A percentile compares a stretch with the other conserved stretches of the same genome.
Conservation (phyloP, 2,888 invertebrate species). For the Drosophila cracens region DNA sequence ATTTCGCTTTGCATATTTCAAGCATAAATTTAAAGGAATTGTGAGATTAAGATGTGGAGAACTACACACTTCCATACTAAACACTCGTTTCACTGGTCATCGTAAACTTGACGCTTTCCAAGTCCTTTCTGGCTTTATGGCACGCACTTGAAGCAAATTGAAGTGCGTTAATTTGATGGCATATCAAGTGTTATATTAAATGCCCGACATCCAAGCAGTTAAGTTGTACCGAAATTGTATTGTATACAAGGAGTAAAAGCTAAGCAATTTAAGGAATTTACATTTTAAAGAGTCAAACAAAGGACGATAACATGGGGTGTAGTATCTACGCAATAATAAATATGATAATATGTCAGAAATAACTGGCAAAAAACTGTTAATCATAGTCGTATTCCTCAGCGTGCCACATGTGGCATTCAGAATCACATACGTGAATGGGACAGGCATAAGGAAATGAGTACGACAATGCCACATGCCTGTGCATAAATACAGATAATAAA, state of each 20-base stretch:
- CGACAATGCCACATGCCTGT: slow-evolving; percentile 40
- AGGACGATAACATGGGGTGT: not conserved
- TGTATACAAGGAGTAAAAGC: slow-evolving; percentile 7
- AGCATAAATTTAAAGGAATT: slow-evolving; percentile 68
- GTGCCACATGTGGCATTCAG: slow-evolving; percentile 62
- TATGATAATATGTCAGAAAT: slow-evolving; percentile 68
- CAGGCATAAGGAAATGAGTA: slow-evolving; percentile 35
- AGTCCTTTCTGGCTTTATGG: slow-evolving; percentile 50
- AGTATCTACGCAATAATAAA: slow-evolving; percentile 34
- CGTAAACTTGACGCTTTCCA: slow-evolving; percentile 56
- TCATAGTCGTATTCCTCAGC: slow-evolving; percentile 48
- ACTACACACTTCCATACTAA: slow-evolving; percentile 19
- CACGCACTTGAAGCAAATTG: slow-evolving; percentile 61
- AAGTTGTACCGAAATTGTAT: slow-evolving; percentile 49
- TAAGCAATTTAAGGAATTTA: slow-evolving; percentile 50
- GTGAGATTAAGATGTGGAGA: slow-evolving; percentile 63
- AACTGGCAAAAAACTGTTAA: slow-evolving; percentile 66
- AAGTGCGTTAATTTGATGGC: slow-evolving; percentile 53
- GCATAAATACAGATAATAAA: slow-evolving; percentile 72
- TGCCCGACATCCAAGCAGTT: slow-evolving; percentile 46
- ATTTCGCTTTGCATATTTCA: slow-evolving; percentile 55
- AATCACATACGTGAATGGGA: slow-evolving; percentile 8
- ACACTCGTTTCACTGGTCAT: slow-evolving; percentile 33
- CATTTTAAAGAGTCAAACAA: slow-evolving; percentile 55
- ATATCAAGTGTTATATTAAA: slow-evolving; percentile 63